A percentile compares a stretch with the other conserved stretches of the same genome.
phyloP scores from a whole-genome alignment of 1,140 invertebrate species.

The Paramacrobiotus metropolitanus region DNA sequence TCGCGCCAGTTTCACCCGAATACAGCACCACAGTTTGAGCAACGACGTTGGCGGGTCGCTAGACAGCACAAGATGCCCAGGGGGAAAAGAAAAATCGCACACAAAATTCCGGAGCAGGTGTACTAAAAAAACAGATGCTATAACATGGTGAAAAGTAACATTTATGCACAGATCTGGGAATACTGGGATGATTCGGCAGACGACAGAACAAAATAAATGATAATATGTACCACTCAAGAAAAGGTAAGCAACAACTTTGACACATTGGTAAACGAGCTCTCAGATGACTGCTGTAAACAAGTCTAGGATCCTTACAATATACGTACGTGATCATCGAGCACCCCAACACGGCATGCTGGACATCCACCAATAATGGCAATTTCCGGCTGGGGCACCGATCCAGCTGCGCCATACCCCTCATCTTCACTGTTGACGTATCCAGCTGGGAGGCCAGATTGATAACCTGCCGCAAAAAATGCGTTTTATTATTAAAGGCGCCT shows the following conservation, averaged over 20 bases:
- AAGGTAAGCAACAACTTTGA: too few relatives aligned
- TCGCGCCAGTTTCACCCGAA: slow-evolving; percentile 36
- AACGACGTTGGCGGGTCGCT: slow-evolving; percentile 45
- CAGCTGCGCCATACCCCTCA: background rate
- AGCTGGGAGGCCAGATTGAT: background rate
- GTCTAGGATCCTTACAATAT: too few relatives aligned
- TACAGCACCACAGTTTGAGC: slow-evolving; percentile 55
- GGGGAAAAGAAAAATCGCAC: slow-evolving; percentile 62
- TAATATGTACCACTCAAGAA: too few relatives aligned
- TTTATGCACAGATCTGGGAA: background rate
- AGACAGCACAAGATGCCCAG: slow-evolving; percentile 56
- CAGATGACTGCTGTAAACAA: too few relatives aligned
- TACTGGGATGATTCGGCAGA: background rate
- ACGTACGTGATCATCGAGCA: slow-evolving; percentile 44
- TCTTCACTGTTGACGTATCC: too few relatives aligned
- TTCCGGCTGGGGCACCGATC: slow-evolving; percentile 24
- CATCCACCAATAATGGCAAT: slow-evolving; percentile 50
- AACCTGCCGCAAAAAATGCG: too few relatives aligned
- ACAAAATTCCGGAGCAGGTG: slow-evolving; percentile 49
- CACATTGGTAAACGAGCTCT: too few relatives aligned
- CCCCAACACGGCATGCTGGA: slow-evolving; percentile 51
- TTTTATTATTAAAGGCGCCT: too few relatives aligned
- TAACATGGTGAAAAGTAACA: too few relatives aligned
- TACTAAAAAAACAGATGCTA: slow-evolving; percentile 23
- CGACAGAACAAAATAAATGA: too few relatives aligned